Conservation (phyloP, 2,888 invertebrate species). For the Dyspetes luteomarginatus region DNA sequence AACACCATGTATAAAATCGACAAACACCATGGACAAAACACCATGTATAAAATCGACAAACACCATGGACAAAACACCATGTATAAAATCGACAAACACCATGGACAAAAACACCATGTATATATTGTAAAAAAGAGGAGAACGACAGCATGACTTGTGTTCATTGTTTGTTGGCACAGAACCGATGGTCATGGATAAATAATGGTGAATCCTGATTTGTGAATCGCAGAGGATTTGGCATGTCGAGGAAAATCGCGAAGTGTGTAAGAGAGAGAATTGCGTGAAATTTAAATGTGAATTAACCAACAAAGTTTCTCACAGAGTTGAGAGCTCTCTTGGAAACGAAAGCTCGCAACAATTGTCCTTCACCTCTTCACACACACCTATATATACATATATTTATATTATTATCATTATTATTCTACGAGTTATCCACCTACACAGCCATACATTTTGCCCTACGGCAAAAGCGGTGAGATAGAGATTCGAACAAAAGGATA, state of each 20-base stretch:
- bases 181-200: slow-evolving; percentile 18
- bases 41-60: too few relatives aligned
- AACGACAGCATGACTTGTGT: slow-evolving; percentile 1
- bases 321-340: slow-evolving; percentile 54
- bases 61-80: too few relatives aligned
- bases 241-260: not conserved
- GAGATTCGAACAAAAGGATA: slow-evolving; percentile 72
- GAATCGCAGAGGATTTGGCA: slow-evolving; percentile 24
- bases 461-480: slow-evolving; percentile 17
- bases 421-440: slow-evolving; percentile 29
- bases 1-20: too few relatives aligned
- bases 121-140: too few relatives aligned
- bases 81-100: not conserved
- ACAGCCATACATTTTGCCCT: slow-evolving; percentile 30
- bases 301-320: slow-evolving; percentile 71
- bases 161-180: not conserved
- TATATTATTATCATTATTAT: slow-evolving; percentile 36
- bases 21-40: too few relatives aligned
- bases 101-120: not conserved
- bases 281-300: slow-evolving; percentile 52
- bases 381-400: slow-evolving; percentile 14
- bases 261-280: not conserved
- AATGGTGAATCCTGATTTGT: slow-evolving; percentile 34
- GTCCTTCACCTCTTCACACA: slow-evolving; percentile 75
- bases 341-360: slow-evolving; percentile 66